Conservation (phyloP, 2,888 invertebrate species). For the Pediacus dermestoides region DNA sequence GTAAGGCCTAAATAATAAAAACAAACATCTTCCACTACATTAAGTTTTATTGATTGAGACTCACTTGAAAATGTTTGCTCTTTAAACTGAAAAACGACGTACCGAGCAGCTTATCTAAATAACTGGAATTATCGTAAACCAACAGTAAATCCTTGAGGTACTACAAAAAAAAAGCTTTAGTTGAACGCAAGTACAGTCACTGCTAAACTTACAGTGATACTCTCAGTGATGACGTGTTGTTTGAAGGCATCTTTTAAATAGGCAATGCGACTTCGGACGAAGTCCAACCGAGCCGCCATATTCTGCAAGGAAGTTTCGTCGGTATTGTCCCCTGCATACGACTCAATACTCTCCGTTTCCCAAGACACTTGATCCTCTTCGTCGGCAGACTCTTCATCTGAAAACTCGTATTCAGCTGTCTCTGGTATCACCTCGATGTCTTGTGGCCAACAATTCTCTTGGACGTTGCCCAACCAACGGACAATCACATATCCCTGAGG, state of each 20-base stretch:
- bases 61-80: slow-evolving; percentile 65
- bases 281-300: slow-evolving; percentile 63
- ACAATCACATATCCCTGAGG: slow-evolving; percentile 71
- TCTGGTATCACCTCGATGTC: slow-evolving; percentile 66
- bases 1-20: slow-evolving; percentile 54
- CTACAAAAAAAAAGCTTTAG: slow-evolving; percentile 44
- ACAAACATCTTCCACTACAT: not conserved
- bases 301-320: slow-evolving; percentile 52
- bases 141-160: slow-evolving; percentile 76
- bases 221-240: slow-evolving; percentile 71
- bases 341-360: slow-evolving; percentile 73
- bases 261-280: slow-evolving; percentile 43
- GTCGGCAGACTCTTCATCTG: slow-evolving; percentile 54
- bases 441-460: slow-evolving; percentile 89
- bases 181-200: not conserved
- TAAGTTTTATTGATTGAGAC: too few species aligned
- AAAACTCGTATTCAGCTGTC: slow-evolving; percentile 72
- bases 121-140: slow-evolving; percentile 82
- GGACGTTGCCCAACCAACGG: slow-evolving; percentile 87
- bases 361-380: slow-evolving; percentile 55
- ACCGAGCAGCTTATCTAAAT: slow-evolving; percentile 79
- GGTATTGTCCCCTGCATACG: slow-evolving; percentile 54
- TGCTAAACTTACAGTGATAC: slow-evolving; percentile 56
- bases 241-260: slow-evolving; percentile 74
- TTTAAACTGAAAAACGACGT: slow-evolving; percentile 70